These are phyloP conservation scores for Cylloceria caligata DNA, from an alignment of 2,888 invertebrate species.

Conservation along the genomic window DNA sequence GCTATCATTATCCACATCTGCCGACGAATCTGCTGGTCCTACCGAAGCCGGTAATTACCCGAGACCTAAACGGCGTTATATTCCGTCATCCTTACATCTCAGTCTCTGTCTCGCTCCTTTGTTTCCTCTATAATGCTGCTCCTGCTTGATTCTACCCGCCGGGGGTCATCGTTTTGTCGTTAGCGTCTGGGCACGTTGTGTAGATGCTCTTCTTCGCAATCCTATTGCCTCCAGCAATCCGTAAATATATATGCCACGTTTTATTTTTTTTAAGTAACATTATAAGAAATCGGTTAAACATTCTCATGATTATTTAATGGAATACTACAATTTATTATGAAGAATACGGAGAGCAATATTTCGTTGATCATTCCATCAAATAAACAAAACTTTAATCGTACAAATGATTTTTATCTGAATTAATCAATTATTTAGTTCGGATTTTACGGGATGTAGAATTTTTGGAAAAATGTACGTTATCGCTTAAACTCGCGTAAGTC, in stretches of 20 bases:
- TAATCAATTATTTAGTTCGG: too few species aligned
- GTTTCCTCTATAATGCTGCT: conserved; percentile 46
- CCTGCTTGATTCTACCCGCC: conserved; percentile 47
- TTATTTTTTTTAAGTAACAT: neutral
- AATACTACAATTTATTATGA: too few species aligned
- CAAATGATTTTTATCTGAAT: too few species aligned
- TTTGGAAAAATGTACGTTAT: too few species aligned
- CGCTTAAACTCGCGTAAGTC: too few species aligned
- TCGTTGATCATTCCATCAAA: too few species aligned
- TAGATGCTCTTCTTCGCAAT: conserved; percentile 27
- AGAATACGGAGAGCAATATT: too few species aligned
- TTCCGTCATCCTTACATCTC: conserved; percentile 78
- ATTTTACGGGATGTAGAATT: too few species aligned
- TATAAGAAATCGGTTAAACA: neutral
- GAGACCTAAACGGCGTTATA: conserved; percentile 74
- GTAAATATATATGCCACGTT: conserved; percentile 4
- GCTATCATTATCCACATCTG: conserved; percentile 83
- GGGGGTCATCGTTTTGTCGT: conserved; percentile 79
- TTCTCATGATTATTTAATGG: neutral
- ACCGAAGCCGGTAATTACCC: conserved; percentile 69
- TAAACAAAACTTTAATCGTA: too few species aligned
- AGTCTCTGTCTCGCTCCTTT: conserved; percentile 70
- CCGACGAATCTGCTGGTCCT: conserved; percentile 72
- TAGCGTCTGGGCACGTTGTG: conserved; percentile 65
- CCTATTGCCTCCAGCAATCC: conserved; percentile 26